Conservation (phyloP, 2,797 vertebrate species). For the Protosalanx chinensis region DNA sequence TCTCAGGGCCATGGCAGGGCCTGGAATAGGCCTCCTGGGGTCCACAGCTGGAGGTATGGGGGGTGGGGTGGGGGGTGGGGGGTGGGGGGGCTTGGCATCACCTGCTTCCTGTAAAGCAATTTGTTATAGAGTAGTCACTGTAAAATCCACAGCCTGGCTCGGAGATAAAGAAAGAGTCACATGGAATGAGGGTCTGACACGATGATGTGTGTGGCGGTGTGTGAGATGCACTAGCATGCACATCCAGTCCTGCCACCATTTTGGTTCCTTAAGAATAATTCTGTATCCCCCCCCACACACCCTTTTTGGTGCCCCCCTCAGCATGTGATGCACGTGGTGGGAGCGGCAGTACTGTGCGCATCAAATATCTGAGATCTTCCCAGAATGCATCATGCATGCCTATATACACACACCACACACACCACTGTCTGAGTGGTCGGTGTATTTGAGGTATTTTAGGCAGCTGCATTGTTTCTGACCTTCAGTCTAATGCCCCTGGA, state of each 20-base stretch:
- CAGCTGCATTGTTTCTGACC: slow-evolving; percentile 53
- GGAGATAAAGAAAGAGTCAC: slow-evolving; percentile 65
- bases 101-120: slow-evolving; percentile 67
- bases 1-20: slow-evolving; percentile 49
- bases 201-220: background rate
- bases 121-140: slow-evolving; percentile 71
- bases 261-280: too few species aligned
- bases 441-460: slow-evolving; percentile 48
- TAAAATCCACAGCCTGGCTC: slow-evolving; percentile 64
- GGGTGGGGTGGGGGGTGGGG: slow-evolving; percentile 28
- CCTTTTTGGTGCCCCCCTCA: too few species aligned
- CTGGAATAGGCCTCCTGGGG: slow-evolving; percentile 50
- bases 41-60: slow-evolving; percentile 63
- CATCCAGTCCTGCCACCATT: too few species aligned
- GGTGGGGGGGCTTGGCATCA: slow-evolving; percentile 45
- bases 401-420: slow-evolving; percentile 4
- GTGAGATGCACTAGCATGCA: background rate
- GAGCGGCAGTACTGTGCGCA: too few species aligned
- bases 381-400: background rate
- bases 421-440: slow-evolving; percentile 4
- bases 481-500: slow-evolving; percentile 45
- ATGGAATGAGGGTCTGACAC: slow-evolving; percentile 60
- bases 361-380: background rate
- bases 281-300: too few species aligned
- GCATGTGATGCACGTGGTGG: background rate